Percentiles rank a stretch among this genome's conserved stretches.
These are phyloP conservation scores for Phataginus tricuspis DNA, from an alignment of 2,797 vertebrate species.

Conservation along the genomic window DNA sequence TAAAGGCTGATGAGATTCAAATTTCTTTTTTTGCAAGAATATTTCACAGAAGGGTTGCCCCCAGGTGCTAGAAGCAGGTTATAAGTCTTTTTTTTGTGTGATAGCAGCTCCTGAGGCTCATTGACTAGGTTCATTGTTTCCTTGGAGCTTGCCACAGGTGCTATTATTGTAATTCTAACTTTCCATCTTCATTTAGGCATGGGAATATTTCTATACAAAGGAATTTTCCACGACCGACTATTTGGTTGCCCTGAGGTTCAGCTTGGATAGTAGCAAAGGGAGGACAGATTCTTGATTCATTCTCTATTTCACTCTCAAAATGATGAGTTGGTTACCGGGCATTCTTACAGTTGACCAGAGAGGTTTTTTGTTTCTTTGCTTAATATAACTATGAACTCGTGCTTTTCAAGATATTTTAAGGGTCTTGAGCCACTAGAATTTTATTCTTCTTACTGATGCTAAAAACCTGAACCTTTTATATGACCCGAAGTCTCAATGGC, in stretches of 20 bases:
- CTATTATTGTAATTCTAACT: neutral
- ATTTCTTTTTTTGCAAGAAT: neutral
- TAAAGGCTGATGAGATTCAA: neutral
- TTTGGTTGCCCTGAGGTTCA: neutral
- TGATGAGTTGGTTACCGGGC: neutral
- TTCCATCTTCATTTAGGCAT: neutral
- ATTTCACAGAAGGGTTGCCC: neutral
- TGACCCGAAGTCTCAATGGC: neutral
- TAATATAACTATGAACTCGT: neutral
- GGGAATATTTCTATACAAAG: neutral
- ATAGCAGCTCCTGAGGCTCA: neutral
- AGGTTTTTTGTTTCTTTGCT: neutral
- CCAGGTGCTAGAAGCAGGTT: neutral
- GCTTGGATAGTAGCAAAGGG: neutral
- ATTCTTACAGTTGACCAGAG: neutral
- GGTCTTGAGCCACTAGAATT: neutral
- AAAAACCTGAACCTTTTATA: neutral
- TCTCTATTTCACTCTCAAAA: neutral
- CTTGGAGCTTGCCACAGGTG: neutral
- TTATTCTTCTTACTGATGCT: neutral
- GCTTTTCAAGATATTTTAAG: constrained; percentile 27
- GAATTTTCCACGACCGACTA: neutral
- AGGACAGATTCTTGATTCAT: neutral
- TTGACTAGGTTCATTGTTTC: neutral
- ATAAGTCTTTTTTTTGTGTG: neutral